These are phyloP conservation scores for Accipiter virgatus DNA, from an alignment of 2,113 vertebrate genomes.

Conservation along the genomic window DNA sequence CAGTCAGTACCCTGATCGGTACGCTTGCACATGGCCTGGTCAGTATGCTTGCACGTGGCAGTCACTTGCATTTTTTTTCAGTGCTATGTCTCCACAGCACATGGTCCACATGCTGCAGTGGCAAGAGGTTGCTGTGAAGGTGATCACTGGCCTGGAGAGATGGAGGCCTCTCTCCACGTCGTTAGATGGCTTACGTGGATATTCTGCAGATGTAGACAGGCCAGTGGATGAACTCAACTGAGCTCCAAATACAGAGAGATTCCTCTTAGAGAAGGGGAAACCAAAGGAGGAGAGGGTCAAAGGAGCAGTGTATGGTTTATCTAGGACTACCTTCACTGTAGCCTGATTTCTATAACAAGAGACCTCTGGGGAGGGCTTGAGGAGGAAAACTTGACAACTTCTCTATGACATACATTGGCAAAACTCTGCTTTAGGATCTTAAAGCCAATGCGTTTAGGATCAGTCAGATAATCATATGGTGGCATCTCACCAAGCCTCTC, in stretches of 20 bases:
- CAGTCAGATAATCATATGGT: neutral
- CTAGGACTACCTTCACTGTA: neutral
- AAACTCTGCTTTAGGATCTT: neutral
- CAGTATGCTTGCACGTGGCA: accelerated
- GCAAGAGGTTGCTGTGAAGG: accelerated
- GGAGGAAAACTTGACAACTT: neutral
- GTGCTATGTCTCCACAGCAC: neutral
- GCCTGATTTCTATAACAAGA: neutral
- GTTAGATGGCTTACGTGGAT: neutral
- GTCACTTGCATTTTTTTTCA: neutral
- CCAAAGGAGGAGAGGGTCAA: neutral
- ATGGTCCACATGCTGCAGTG: neutral
- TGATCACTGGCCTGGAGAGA: neutral
- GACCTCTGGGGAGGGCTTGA: neutral
- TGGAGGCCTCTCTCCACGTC: neutral
- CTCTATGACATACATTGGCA: neutral
- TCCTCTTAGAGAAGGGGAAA: neutral
- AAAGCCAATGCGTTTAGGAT: neutral
- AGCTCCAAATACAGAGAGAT: neutral
- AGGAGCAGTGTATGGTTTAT: neutral
- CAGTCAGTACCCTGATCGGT: neutral
- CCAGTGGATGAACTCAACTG: neutral
- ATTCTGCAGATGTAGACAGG: neutral
- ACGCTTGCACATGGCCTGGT: accelerated
- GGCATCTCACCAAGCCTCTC: neutral